phyloP scores from a whole-genome alignment of 92 coral and sea anemone species.

The Montipora capitata region DNA sequence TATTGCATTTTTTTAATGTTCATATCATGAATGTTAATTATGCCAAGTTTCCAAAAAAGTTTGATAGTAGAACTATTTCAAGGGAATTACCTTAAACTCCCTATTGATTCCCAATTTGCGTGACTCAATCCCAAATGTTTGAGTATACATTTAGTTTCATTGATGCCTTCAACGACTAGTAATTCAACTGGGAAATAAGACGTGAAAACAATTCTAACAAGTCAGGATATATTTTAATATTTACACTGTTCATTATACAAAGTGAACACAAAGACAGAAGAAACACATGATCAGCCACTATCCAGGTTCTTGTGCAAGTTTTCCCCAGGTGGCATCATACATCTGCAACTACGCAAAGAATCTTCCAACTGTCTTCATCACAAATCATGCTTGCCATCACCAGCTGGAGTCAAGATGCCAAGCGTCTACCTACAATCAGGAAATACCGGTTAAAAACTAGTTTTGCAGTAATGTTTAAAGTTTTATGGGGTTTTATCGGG shows the following conservation, averaged over 20 bases:
- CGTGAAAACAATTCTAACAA: neutral
- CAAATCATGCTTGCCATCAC: conserved; percentile 75
- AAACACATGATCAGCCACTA: conserved; percentile 71
- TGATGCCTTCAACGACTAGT: too few relatives aligned
- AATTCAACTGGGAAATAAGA: neutral
- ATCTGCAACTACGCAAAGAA: conserved; percentile 31
- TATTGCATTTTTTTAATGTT: too few relatives aligned
- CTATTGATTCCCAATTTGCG: too few relatives aligned
- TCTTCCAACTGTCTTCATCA: conserved; percentile 23
- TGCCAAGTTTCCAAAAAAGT: too few relatives aligned
- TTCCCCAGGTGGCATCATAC: conserved; percentile 94
- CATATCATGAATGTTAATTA: too few relatives aligned
- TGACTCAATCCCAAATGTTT: too few relatives aligned
- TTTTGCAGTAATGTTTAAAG: neutral
- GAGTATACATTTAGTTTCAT: too few relatives aligned
- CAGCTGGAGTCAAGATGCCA: conserved; percentile 58
- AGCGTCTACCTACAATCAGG: conserved; percentile 89
- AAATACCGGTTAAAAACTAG: neutral
- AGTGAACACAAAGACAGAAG: conserved; percentile 32
- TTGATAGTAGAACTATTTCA: too few relatives aligned
- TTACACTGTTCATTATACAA: conserved; percentile 33
- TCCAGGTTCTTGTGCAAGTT: conserved; percentile 86
- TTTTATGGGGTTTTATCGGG: too few relatives aligned
- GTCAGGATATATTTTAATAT: conserved; percentile 6
- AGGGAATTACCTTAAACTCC: too few relatives aligned